Evolutionary conservation across 2,888 invertebrate species (phyloP), one percentile per base, ranked within the genome.

Genomic region (Diaperis boleti): DNA sequence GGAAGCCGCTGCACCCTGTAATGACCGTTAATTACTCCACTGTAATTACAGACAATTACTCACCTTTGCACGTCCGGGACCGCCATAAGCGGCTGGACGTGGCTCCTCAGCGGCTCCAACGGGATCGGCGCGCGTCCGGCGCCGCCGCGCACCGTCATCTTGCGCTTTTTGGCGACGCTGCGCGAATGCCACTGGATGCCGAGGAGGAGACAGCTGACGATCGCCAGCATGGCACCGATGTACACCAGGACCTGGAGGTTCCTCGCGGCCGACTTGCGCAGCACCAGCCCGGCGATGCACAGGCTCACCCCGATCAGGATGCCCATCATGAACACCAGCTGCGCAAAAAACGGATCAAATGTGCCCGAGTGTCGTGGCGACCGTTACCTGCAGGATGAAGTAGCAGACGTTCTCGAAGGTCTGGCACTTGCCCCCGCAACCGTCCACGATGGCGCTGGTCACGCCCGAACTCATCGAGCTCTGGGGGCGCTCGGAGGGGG

Each of bases 371-470:
- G 10, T n/a, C 13, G 37, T 2, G 11, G 13, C 3, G 2, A 20
- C 20, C n/a, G 3, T 17, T 74, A 88, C 88, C 85, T 88, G 88
- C 74, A 89, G 82, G 74, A 88, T 87, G 78, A 88, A 88, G 79
- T 89, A 89, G 81, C 88, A 89, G 71, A 89, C 87, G 83, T 88
- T 88, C 83, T 89, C 89, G 82, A 88, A 88, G 67, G 87, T 88
- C 66, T 88, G 87, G 69, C 89, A 89, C 75, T 88, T 88, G 2
- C 89, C 89, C 7, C 89, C 89, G 78, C 89, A 89, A 15, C 88
- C 88, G 65, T 88, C 86, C 62, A 88, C 86, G 41, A 86, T 85
- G 49, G 86, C 85, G 62, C 80, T 81, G 14, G 80, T 78, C 10
- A 81, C 78, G 7, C 76, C 79, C 1, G 79, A 79, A 69, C 80